phyloP scores from a whole-genome alignment of 2,888 invertebrate genomes.

The Nysson spinosus region DNA sequence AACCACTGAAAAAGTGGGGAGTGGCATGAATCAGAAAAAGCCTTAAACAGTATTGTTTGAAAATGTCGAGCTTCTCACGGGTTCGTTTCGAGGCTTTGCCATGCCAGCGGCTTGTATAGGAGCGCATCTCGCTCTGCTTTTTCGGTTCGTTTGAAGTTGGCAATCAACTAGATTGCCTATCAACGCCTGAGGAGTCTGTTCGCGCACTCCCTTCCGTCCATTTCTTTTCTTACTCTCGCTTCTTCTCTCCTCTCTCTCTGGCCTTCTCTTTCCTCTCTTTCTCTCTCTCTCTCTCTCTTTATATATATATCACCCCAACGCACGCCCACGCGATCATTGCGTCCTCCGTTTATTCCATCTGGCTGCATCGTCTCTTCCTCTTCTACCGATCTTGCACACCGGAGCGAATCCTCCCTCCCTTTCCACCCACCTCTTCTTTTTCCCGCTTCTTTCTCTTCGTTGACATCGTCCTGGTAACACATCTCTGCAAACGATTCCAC shows the following conservation, averaged over 20 bases:
- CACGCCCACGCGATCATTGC: too few species aligned
- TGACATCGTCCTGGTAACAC: constrained; percentile 35
- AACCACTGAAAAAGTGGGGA: too few species aligned
- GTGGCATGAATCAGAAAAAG: constrained; percentile 11
- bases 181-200: constrained; percentile 69
- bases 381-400: background rate
- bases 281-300: constrained; percentile 24
- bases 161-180: constrained; percentile 77
- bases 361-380: constrained; percentile 3
- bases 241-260: constrained; percentile 20
- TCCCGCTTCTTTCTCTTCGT: constrained; percentile 8
- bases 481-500: constrained; percentile 57
- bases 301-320: too few species aligned
- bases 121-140: constrained; percentile 54
- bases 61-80: constrained; percentile 46
- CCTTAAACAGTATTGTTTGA: constrained; percentile 40
- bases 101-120: constrained; percentile 49
- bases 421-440: constrained; percentile 1
- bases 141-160: constrained; percentile 75
- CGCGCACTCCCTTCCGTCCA: constrained; percentile 52
- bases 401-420: background rate
- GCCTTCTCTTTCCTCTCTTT: constrained; percentile 25
- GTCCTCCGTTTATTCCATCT: too few species aligned
- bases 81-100: constrained; percentile 44
- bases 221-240: constrained; percentile 37